Base-by-base conservation (phyloP, 2,888 invertebrate species). In the Platynereis dumerilii region DNA sequence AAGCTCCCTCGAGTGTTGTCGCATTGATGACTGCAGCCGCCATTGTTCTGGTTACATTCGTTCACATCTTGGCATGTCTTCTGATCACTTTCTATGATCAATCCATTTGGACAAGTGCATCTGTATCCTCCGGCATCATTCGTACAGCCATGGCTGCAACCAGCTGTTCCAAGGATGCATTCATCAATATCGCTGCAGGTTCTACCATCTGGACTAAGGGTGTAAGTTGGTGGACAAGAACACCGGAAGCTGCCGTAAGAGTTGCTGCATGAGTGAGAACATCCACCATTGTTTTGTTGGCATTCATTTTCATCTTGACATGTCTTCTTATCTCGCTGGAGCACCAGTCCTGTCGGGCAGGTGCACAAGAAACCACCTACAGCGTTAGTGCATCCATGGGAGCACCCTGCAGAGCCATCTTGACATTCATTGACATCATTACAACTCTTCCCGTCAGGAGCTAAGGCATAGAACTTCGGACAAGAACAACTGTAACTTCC, bases 341-440 rank as follows among this genome's bases (percentile, higher is more conserved):
- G 17, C 7, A n/a, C 17, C 7, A 20, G 22, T 7, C 48, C 48
- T n/a, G 48, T 48, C 17, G 20, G n/a, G 17, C 48, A 48, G 7
- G 48, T 20, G 48, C 48, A 48, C 7, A 5, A 10, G 22, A 10
- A 48, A n/a, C 20, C n/a, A 12, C 48, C 48, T 48, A 22, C 3
- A 12, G n/a, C 22, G 17, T 48, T 48, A 10, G 7, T n/a, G 22
- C 48, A 48, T 10, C n/a, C 48, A 48, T 48, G 10, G n/a, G n/a
- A n/a, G 22, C 48, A 48, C 3, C 48, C 48, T 12, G 20, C 7
- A 5, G n/a, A 10, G n/a, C 22, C 22, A 20, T n/a, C 22, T 20
- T 48, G n/a, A 22, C 48, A 48, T 48, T 48, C 48, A 48, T 48
- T n/a, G n/a, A 48, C 22, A n/a, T 48, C 48, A 20, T n/a, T 48